Percentiles rank a stretch among this genome's conserved stretches.
These are phyloP conservation scores for Psilopsiagon aurifrons DNA, from an alignment of 2,113 vertebrate genomes.

Conservation along the genomic window DNA sequence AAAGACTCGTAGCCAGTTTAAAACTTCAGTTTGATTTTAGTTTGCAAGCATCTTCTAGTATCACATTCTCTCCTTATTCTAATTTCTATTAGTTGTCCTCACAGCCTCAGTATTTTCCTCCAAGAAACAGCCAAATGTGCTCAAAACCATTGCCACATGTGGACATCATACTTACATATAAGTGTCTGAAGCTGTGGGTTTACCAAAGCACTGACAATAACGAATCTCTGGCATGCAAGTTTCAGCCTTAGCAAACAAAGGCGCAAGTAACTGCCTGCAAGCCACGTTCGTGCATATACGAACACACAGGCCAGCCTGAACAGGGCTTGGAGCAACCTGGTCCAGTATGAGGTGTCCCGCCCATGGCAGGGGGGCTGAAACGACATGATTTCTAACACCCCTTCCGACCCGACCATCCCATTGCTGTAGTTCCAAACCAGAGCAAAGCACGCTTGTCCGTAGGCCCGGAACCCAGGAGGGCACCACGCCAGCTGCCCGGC, in stretches of 20 bases:
- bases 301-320: neutral
- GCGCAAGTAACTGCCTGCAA: no score
- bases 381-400: neutral
- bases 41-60: neutral
- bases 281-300: neutral
- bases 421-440: neutral
- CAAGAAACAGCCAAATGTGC: fast-evolving
- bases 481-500: neutral
- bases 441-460: no score
- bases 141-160: neutral
- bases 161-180: fast-evolving
- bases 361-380: neutral
- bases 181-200: fast-evolving
- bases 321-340: neutral
- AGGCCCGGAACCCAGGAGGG: fast-evolving
- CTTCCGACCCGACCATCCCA: neutral
- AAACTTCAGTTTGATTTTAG: neutral
- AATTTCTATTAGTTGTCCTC: neutral
- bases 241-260: neutral
- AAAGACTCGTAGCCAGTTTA: neutral
- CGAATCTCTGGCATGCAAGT: fast-evolving
- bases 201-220: fast-evolving
- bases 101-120: neutral
- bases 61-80: fast-evolving
- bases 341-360: neutral